phyloP scores from a whole-genome alignment of 2,797 vertebrate genomes.

The Rhinoraja longicauda region DNA sequence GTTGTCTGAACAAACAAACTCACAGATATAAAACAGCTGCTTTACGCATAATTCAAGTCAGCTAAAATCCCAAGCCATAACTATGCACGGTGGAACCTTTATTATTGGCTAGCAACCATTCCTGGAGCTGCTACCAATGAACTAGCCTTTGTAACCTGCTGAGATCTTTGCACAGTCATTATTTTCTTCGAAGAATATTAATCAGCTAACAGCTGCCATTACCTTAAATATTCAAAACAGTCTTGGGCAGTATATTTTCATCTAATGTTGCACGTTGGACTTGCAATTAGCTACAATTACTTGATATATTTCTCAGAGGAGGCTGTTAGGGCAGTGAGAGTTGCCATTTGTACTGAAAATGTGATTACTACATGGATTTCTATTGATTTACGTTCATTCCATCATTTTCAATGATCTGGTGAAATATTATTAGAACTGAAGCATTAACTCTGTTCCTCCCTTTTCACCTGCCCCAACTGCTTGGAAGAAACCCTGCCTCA shows the following conservation, averaged over 20 bases:
- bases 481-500: too few species aligned
- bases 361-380: background rate
- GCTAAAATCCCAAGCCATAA: background rate
- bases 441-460: too few species aligned
- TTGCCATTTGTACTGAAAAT: background rate
- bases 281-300: background rate
- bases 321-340: background rate
- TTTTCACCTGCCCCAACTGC: too few species aligned
- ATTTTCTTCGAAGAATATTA: conserved; percentile 6
- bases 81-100: background rate
- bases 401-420: too few species aligned
- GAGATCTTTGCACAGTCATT: background rate
- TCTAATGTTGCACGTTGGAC: background rate
- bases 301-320: background rate
- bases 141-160: background rate
- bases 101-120: background rate
- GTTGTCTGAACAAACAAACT: background rate
- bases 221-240: background rate
- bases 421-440: too few species aligned
- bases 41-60: background rate
- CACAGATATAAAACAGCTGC: conserved; percentile 5
- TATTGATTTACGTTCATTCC: background rate
- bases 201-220: background rate
- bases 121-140: background rate
- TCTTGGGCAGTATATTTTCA: background rate